phyloP scores from a whole-genome alignment of 2,113 vertebrate genomes.

The Gnathonemus longibarbis region DNA sequence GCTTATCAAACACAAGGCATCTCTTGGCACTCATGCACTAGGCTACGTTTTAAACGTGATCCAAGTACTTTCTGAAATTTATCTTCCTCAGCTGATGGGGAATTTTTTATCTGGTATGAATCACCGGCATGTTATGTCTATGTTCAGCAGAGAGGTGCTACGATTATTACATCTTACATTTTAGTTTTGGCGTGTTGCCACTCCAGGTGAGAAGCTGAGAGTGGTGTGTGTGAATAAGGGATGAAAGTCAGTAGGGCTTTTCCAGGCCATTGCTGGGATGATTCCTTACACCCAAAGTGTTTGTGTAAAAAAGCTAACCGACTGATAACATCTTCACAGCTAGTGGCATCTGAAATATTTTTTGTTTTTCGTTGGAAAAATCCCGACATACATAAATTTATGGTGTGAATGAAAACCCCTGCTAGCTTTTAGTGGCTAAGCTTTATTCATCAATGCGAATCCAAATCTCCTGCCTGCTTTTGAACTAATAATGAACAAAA shows the following conservation, averaged over 20 bases:
- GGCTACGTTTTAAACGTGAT: neutral
- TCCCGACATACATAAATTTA: slow-evolving; percentile 28
- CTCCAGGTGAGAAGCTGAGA: neutral
- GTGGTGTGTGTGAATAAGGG: neutral
- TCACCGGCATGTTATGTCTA: neutral
- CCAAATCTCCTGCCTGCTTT: neutral
- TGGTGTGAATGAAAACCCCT: slow-evolving; percentile 44
- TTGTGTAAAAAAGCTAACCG: slow-evolving; percentile 13
- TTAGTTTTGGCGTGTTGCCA: neutral
- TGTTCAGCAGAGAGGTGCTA: neutral
- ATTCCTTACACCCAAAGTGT: neutral
- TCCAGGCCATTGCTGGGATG: neutral
- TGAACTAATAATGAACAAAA: neutral
- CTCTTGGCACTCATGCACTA: neutral
- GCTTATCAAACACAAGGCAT: neutral
- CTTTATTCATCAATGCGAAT: slow-evolving; percentile 42
- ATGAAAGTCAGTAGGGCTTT: neutral
- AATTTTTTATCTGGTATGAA: neutral
- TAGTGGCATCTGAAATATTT: slow-evolving; percentile 30
- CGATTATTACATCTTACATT: neutral
- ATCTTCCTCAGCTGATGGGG: neutral
- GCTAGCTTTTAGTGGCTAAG: slow-evolving; percentile 53
- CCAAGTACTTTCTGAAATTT: neutral
- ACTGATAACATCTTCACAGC: slow-evolving; percentile 21
- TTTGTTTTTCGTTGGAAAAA: slow-evolving; percentile 40